Evolutionary conservation across 2,113 vertebrate species (phyloP).

Genomic region (Siphamia tubifer): DNA sequence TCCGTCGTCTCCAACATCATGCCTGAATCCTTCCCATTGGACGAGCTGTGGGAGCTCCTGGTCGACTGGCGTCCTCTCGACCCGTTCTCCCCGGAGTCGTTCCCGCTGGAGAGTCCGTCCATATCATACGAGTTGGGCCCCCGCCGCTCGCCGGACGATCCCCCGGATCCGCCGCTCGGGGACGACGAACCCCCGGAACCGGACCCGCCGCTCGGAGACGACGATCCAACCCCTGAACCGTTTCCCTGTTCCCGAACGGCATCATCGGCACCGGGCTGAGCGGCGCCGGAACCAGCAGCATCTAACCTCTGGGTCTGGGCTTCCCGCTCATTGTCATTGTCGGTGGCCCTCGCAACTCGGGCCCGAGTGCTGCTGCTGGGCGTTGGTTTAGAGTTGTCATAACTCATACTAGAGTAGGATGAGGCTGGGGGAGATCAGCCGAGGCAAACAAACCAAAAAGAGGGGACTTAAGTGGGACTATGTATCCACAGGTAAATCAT

Average conservation of each 20-base stretch:
- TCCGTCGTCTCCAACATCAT: slow-evolving; percentile 87
- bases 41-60: slow-evolving; percentile 85
- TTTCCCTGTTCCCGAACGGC: neutral
- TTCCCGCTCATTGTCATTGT: slow-evolving; percentile 39
- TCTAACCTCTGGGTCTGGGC: slow-evolving; percentile 5
- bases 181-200: slow-evolving; percentile 29
- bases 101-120: slow-evolving; percentile 86
- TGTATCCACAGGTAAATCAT: slow-evolving; percentile 60
- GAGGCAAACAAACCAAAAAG: neutral
- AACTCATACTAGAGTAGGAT: slow-evolving; percentile 78
- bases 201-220: slow-evolving; percentile 56
- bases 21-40: slow-evolving; percentile 87
- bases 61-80: slow-evolving; percentile 74
- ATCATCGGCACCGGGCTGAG: slow-evolving; percentile 1
- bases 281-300: neutral
- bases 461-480: slow-evolving; percentile 69
- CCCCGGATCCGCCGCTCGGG: slow-evolving; percentile 52
- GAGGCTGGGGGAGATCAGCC: slow-evolving; percentile 36
- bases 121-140: slow-evolving; percentile 82
- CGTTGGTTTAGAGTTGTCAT: slow-evolving; percentile 75
- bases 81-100: slow-evolving; percentile 83
- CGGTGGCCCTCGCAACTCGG: slow-evolving; percentile 34
- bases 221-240: slow-evolving; percentile 5
- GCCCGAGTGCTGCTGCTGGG: slow-evolving; percentile 54
- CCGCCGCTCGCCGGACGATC: slow-evolving; percentile 47